These are phyloP conservation scores for Xyrauchen texanus DNA, from an alignment of 2,113 vertebrate species.

Conservation along the genomic window DNA sequence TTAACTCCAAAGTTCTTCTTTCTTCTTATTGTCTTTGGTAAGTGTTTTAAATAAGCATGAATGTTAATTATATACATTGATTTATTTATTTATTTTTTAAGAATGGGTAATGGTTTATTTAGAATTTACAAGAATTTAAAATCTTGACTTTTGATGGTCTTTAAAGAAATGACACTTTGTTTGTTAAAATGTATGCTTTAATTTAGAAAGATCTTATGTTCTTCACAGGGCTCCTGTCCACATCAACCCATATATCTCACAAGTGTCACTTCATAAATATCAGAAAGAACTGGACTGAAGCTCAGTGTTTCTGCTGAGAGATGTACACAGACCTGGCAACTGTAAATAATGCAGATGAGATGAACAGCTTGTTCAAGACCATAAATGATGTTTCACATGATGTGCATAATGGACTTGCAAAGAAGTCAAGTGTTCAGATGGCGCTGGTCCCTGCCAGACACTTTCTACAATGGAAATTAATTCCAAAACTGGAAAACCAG, in stretches of 20 bases:
- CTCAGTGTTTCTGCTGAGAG: conserved; percentile 62
- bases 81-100: too few species aligned
- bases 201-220: too few species aligned
- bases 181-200: too few species aligned
- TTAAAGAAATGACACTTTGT: too few species aligned
- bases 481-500: conserved; percentile 56
- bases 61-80: background rate
- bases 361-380: conserved; percentile 44
- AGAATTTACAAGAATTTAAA: too few species aligned
- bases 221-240: conserved; percentile 54
- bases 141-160: too few species aligned
- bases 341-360: conserved; percentile 56
- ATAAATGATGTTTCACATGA: background rate
- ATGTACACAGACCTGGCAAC: conserved; percentile 64
- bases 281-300: conserved; percentile 46
- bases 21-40: conserved; percentile 63
- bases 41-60: conserved; percentile 15
- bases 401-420: conserved; percentile 70
- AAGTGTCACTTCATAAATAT: conserved; percentile 56
- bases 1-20: conserved; percentile 15
- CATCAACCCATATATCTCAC: conserved; percentile 39
- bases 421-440: conserved; percentile 48
- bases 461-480: background rate
- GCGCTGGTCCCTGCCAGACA: conserved; percentile 62
- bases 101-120: too few species aligned